Base-by-base conservation (phyloP, 2,888 invertebrate genomes). In the Phorcus lineatus region DNA sequence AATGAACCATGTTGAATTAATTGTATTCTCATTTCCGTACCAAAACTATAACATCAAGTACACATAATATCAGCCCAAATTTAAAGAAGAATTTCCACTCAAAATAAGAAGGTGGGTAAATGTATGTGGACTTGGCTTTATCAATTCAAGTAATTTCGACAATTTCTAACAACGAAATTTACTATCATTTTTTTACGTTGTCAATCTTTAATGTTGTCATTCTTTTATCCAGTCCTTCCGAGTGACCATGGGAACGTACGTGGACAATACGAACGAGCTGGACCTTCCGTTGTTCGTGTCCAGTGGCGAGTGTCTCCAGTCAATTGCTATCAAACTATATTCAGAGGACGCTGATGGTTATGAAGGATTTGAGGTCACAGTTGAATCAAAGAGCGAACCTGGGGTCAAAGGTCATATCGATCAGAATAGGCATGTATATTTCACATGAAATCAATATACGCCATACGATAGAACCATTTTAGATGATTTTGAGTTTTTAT, bases 211-310 rank as follows among this genome's bases (percentile, higher is more conserved):
- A 62, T 7, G 11, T 13, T 54, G 2, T 28, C 11, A 4, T 11
- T 28, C 13, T 17, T 47, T 54, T 11, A 31, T 36, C 19, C 19
- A 31, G 31, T 52, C 31, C 13, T 40, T 40, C 22, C 6, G 11
- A 13, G 55, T 7, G 55, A 7, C n/a, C 13, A 28, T 36, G n/a
- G 53, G 24, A 19, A 78, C 31, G 7, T 66, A 31, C 28, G 16
- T 67, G 11, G 40, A 52, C 31, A 17, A 16, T 13, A 4, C n/a
- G 22, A 7, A n/a, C 13, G 17, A 75, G 4, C n/a, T 82, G 47
- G 77, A 82, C 9, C 53, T 82, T 16, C 77, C 82, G 1, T 80
- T 76, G 11, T 82, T 77, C 53, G 70, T 82, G 19, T 70, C 28
- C 3, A 80, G 54, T 40, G 74, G 62, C 19, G 54, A n/a, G 16